Conservation (phyloP, 2,113 vertebrate genomes). For the Nibea albiflora region DNA sequence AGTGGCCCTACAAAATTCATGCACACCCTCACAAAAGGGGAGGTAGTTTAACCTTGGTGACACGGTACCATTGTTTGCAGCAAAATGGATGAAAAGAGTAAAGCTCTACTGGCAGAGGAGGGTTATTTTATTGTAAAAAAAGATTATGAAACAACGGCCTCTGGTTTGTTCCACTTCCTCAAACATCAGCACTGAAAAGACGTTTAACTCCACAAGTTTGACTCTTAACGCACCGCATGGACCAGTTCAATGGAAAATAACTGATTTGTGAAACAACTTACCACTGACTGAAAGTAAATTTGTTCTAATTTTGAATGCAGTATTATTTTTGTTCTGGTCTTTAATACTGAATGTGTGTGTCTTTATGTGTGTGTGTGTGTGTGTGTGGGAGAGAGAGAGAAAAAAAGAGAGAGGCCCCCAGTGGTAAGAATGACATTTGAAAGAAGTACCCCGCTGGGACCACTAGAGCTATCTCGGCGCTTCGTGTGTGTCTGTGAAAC, state of each 20-base stretch:
- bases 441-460: constrained; percentile 60
- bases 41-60: background rate
- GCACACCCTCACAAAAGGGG: background rate
- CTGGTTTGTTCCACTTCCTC: background rate
- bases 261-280: background rate
- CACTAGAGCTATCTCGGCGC: constrained; percentile 39
- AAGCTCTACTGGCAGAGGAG: too few species aligned
- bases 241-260: too few species aligned
- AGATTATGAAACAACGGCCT: background rate
- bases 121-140: too few species aligned
- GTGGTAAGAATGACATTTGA: constrained; percentile 63
- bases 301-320: background rate
- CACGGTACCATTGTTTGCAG: too few species aligned
- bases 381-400: background rate
- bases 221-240: too few species aligned
- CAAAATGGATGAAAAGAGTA: too few species aligned
- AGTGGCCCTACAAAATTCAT: background rate
- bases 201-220: too few species aligned
- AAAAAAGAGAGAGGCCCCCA: constrained; percentile 7
- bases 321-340: background rate
- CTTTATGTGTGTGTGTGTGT: background rate
- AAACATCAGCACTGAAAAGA: too few species aligned
- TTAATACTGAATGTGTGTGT: background rate
- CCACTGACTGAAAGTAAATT: background rate
- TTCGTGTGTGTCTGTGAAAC: constrained; percentile 13